A percentile compares a stretch with the other conserved stretches of the same genome.
Conservation (phyloP, 2,113 vertebrate genomes). For the Takifugu flavidus region DNA sequence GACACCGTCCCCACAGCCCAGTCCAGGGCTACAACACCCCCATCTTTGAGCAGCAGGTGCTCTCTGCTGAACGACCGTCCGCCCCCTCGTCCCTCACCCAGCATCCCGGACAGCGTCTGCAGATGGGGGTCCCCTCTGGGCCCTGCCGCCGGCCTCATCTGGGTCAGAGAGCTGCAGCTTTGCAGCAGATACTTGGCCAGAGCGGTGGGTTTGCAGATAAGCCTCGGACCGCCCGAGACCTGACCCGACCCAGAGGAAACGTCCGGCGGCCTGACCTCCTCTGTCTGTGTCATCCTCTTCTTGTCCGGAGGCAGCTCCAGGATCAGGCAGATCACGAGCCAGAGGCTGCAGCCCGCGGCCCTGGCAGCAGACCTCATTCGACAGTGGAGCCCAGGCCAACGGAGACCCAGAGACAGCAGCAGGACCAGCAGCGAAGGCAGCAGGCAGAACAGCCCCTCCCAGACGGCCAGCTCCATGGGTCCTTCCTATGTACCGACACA, state of each 20-base stretch:
- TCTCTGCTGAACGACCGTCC: slow-evolving; percentile 72
- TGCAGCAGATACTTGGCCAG: slow-evolving; percentile 74
- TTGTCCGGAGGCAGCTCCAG: slow-evolving; percentile 42
- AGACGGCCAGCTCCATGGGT: slow-evolving; percentile 29
- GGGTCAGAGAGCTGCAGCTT: slow-evolving; percentile 57
- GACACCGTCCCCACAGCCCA: slow-evolving; percentile 74
- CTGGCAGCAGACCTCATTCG: slow-evolving; percentile 2
- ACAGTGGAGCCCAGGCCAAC: slow-evolving; percentile 6
- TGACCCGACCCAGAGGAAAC: slow-evolving; percentile 8
- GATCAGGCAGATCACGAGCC: slow-evolving; percentile 43
- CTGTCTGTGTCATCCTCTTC: neutral
- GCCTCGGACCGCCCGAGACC: slow-evolving; percentile 22
- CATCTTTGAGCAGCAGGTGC: slow-evolving; percentile 76
- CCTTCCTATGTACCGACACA: neutral
- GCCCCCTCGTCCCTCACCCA: slow-evolving; percentile 47
- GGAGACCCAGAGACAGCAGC: slow-evolving; percentile 27
- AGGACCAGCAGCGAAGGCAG: slow-evolving; percentile 49
- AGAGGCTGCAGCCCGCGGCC: slow-evolving; percentile 37
- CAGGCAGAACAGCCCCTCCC: slow-evolving; percentile 48
- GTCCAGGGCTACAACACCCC: slow-evolving; percentile 79
- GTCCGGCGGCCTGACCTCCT: neutral
- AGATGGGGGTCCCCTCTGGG: slow-evolving; percentile 70
- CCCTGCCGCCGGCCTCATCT: slow-evolving; percentile 47
- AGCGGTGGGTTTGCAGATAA: slow-evolving; percentile 79
- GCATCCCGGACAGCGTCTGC: slow-evolving; percentile 72